These are phyloP conservation scores for Heptranchias perlo DNA, from an alignment of 2,113 vertebrate genomes.

Conservation along the genomic window DNA sequence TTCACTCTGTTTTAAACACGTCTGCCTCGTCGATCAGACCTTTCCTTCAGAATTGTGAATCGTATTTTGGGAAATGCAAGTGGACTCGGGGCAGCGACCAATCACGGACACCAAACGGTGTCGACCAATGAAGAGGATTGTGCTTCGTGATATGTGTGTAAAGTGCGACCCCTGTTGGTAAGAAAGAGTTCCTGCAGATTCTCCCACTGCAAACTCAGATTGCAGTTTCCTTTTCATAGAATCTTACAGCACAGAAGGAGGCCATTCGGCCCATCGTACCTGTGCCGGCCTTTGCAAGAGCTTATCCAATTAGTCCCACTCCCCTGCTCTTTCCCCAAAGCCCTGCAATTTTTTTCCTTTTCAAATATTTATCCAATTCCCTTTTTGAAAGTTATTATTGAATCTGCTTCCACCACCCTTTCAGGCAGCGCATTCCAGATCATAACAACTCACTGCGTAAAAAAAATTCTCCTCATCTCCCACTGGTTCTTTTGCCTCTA, in stretches of 20 bases:
- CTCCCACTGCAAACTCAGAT: neutral
- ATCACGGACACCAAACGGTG: neutral
- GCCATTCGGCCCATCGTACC: neutral
- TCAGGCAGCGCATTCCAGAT: neutral
- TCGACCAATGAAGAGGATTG: neutral
- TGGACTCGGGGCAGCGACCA: neutral
- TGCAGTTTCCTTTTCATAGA: neutral
- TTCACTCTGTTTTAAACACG: neutral
- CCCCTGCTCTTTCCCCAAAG: too few species aligned
- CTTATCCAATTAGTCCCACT: neutral
- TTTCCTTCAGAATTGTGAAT: neutral
- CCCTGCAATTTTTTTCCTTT: too few species aligned
- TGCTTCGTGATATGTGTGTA: neutral
- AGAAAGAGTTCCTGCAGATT: neutral
- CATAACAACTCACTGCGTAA: neutral
- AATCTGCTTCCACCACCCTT: neutral
- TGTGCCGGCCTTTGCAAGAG: neutral
- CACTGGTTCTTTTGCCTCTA: neutral
- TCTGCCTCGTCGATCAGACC: neutral
- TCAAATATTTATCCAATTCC: neutral
- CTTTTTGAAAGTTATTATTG: neutral
- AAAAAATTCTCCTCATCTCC: neutral
- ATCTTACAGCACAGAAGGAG: neutral
- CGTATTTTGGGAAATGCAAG: neutral
- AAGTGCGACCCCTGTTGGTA: neutral